Percentiles rank a stretch among this genome's conserved stretches.
phyloP scores from a whole-genome alignment of 2,797 vertebrate species.

The Gadopsis marmoratus region DNA sequence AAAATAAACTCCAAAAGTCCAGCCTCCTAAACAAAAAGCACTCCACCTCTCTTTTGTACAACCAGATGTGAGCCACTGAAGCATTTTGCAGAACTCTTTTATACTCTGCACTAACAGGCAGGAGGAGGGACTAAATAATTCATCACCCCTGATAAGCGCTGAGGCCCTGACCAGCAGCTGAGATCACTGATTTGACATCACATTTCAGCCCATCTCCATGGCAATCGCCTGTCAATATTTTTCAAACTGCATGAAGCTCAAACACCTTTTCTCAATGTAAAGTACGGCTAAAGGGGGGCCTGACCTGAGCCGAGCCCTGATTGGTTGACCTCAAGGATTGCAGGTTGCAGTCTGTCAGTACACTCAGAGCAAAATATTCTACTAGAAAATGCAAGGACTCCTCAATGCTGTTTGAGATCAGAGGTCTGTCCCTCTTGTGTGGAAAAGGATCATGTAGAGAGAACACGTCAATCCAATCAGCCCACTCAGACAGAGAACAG shows the following conservation, averaged over 20 bases:
- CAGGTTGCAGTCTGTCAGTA: slow-evolving; percentile 2
- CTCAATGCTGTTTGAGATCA: slow-evolving; percentile 7
- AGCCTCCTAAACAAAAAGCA: not conserved
- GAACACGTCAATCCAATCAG: slow-evolving; percentile 72
- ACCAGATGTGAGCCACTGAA: slow-evolving; percentile 30
- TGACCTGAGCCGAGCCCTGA: slow-evolving; percentile 13
- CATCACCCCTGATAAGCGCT: slow-evolving; percentile 31
- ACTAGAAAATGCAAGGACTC: not conserved
- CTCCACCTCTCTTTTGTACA: not conserved
- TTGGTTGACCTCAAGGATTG: slow-evolving; percentile 19
- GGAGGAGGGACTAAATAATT: slow-evolving; percentile 53
- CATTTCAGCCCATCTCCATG: slow-evolving; percentile 25
- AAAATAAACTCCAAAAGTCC: not conserved
- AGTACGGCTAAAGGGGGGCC: slow-evolving; percentile 5
- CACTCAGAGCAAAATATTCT: not conserved
- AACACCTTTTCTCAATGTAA: slow-evolving; percentile 32
- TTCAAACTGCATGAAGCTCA: slow-evolving; percentile 19
- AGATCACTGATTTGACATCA: slow-evolving; percentile 32
- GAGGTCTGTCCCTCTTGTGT: slow-evolving; percentile 43
- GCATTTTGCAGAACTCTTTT: slow-evolving; percentile 24
- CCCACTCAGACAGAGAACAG: slow-evolving; percentile 76
- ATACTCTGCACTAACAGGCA: slow-evolving; percentile 5
- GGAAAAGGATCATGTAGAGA: slow-evolving; percentile 58
- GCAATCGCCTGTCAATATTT: slow-evolving; percentile 33
- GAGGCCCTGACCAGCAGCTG: slow-evolving; percentile 18